Evolutionary conservation across 2,888 invertebrate species (phyloP).

Genomic region (Chloroclysta siterata): DNA sequence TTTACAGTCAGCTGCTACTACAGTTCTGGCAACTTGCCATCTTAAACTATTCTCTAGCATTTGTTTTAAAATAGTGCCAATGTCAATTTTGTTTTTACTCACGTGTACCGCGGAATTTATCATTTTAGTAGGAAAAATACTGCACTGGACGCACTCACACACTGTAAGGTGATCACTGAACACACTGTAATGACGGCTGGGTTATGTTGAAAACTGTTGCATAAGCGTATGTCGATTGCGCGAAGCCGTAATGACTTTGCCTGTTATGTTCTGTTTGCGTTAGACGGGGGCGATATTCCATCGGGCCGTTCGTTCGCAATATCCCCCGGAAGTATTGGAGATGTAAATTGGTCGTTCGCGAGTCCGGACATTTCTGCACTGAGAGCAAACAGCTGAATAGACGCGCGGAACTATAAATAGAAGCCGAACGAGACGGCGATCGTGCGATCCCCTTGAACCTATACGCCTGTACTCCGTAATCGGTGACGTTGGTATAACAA

Average conservation of each 20-base stretch:
- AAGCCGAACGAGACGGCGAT: constrained; percentile 77
- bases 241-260: constrained; percentile 68
- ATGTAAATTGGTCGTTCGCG: constrained; percentile 71
- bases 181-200: constrained; percentile 59
- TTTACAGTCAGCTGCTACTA: constrained; percentile 82
- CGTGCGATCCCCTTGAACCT: constrained; percentile 84
- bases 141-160: constrained; percentile 62
- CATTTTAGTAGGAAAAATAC: constrained; percentile 40
- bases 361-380: constrained; percentile 82
- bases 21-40: constrained; percentile 72
- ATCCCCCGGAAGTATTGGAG: constrained; percentile 61
- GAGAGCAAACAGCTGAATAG: constrained; percentile 79
- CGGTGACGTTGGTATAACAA: constrained; percentile 73
- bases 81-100: constrained; percentile 79
- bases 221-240: constrained; percentile 70
- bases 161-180: constrained; percentile 70
- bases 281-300: constrained; percentile 46
- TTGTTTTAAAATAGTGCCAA: constrained; percentile 79
- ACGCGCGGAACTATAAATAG: constrained; percentile 80
- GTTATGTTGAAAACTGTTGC: constrained; percentile 68
- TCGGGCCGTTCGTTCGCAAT: constrained; percentile 47
- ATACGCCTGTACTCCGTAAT: constrained; percentile 71
- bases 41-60: constrained; percentile 70
- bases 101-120: constrained; percentile 45
- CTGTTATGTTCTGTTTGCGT: constrained; percentile 54